phyloP scores from a whole-genome alignment of 2,113 vertebrate species.

The Proteles cristata region DNA sequence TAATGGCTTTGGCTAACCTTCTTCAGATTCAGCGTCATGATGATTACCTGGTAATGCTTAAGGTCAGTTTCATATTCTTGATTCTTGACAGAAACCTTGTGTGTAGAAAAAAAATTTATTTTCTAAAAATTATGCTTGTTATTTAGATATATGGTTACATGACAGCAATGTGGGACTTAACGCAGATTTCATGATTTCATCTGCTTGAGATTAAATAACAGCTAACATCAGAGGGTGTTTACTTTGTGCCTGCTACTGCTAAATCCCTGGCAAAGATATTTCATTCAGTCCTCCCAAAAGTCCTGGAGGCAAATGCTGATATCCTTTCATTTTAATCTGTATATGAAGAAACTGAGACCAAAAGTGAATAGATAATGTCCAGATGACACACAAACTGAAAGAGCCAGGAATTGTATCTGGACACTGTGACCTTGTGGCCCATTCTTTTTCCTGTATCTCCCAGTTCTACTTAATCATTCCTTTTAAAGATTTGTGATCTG shows the following conservation, averaged over 20 bases:
- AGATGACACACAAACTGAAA: background rate
- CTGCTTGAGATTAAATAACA: background rate
- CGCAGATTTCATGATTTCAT: background rate
- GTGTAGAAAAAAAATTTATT: background rate
- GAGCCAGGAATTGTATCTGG: background rate
- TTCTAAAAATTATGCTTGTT: conserved; percentile 15
- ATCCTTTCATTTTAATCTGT: background rate
- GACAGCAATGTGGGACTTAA: background rate
- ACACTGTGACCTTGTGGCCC: background rate
- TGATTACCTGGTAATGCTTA: conserved; percentile 98
- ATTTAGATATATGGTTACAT: background rate
- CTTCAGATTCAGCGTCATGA: conserved; percentile 97
- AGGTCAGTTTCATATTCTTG: conserved; percentile 86
- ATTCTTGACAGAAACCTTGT: conserved; percentile 7
- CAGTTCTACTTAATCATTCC: background rate
- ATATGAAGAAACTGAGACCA: conserved; percentile 4
- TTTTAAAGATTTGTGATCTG: background rate
- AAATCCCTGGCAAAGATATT: conserved; percentile 15
- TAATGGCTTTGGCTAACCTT: conserved; percentile 95
- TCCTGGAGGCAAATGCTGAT: background rate
- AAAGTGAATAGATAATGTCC: background rate
- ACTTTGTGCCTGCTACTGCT: background rate
- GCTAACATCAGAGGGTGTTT: background rate
- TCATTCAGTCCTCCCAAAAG: background rate
- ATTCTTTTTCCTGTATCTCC: background rate